Evolutionary conservation across 1,140 invertebrate species (phyloP), one percentile per base, ranked within the genome.

Genomic region (Rhopalosiphum maidis): DNA sequence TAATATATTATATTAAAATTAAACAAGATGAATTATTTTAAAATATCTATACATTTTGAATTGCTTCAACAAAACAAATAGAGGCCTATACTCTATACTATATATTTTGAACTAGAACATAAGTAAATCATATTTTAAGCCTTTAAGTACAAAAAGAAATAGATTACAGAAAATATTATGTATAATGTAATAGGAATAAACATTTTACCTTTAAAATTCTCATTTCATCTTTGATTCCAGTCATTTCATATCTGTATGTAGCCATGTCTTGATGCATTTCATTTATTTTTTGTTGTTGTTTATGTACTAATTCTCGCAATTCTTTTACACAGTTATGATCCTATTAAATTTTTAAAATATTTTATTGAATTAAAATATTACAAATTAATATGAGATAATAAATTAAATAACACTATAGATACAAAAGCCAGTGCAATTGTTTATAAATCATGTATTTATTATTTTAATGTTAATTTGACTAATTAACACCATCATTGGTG

Each of bases 251-350:
- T 95, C 98, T 97, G 94, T 98, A 97, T 95, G 99, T 98, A 35
- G 96, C 97, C 35, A 99, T 95, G 95, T 98, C 98, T 94, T 97
- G 96, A 94, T 98, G 98, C 95, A 98, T 97, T 94, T 98, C 97
- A 35, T 96, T 96, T 46, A 99, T 95, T 95, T 98, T 98, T 93
- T 97, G 97, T 94, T 98, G 97, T 95, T 99, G 98, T 46, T 97
- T 97, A 88, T 98, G 96, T 92, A 99, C 97, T n/a, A 99, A 95
- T 21, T 96, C 96, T 91, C 98, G 96, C 5, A 99, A 95, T 95
- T 99, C 98, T 94, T 97, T 96, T 15, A 99, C 97, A 95, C 99
- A 99, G 95, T 99, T 99, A 95, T 99, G 99, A 94, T 98, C 97
- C 95, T 96, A 94, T 87, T 87, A 18, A 48, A 48, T 89, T 83